Evolutionary conservation across 2,888 invertebrate genomes (phyloP), one percentile per base, ranked within the genome.

Genomic region (Hypselothyrea guttata): DNA sequence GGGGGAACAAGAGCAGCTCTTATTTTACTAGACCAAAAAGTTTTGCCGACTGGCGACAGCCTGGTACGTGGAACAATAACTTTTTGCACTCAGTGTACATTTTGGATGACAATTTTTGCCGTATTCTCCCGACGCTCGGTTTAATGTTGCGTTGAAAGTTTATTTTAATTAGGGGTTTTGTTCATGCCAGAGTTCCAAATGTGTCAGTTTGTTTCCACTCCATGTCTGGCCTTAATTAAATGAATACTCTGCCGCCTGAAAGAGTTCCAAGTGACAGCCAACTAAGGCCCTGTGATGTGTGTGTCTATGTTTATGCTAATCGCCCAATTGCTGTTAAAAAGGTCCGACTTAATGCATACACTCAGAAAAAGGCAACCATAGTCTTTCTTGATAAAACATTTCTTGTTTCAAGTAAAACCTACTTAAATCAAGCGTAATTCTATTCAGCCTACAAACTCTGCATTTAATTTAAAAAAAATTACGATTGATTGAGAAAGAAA

Each of bases 141-240:
- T 75, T 58, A 71, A 74, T 64, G 64, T 73, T 64, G 64, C 74
- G 57, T 65, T 51, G 51, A 71, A 75, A 71, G 73, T 74, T 74
- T 74, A 69, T 74, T 75, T 74, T 71, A 74, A 74, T 71, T 75
- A 71, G 69, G 53, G 40, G 18, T 42, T 56, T 55, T 38, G 46
- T 53, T 51, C 51, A 42, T 34, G 49, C 56, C 53, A 51, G 22
- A 67, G 30, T 41, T 52, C 38, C 16, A 52, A 52, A 46, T 49
- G 13, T 38, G 34, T 51, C 9, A 3, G 0, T 11, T 12, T 34
- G 40, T 34, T 28, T n/a, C 41, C 33, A 49, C 31, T 30, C 40
- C 15, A 33, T 54, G 40, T 44, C 56, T 63, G 47, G 30, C 49
- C 30, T 34, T 71, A 71, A 71, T 71, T 67, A 59, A 71, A 67